A percentile compares a stretch with the other conserved stretches of the same genome.
phyloP scores from a whole-genome alignment of 1,140 invertebrate species.

The Palaemon carinicauda region DNA sequence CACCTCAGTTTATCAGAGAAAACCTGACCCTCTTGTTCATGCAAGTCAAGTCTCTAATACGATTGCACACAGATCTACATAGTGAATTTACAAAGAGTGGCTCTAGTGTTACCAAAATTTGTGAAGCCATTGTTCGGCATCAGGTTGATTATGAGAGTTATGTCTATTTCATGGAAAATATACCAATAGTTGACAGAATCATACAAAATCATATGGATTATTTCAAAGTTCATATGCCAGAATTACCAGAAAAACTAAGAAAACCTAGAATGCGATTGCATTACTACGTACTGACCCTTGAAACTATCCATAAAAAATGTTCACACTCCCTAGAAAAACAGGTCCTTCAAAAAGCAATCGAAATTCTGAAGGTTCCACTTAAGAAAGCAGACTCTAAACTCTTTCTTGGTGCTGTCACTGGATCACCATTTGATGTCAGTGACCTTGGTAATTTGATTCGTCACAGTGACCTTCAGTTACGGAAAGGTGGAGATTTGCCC shows the following conservation, averaged over 20 bases:
- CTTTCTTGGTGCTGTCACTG: slow-evolving; percentile 43
- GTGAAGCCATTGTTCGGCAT: slow-evolving; percentile 41
- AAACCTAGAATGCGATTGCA: slow-evolving; percentile 52
- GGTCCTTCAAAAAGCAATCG: slow-evolving; percentile 31
- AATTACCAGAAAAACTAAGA: slow-evolving; percentile 46
- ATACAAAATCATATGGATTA: slow-evolving; percentile 22
- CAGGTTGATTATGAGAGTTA: slow-evolving; percentile 44
- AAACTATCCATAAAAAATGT: slow-evolving; percentile 44
- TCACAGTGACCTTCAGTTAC: slow-evolving; percentile 27
- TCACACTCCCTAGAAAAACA: background rate
- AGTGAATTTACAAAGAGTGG: slow-evolving; percentile 12
- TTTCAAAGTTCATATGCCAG: slow-evolving; percentile 34
- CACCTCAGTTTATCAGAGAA: slow-evolving; percentile 34
- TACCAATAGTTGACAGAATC: slow-evolving; percentile 44
- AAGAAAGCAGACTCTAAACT: slow-evolving; percentile 54
- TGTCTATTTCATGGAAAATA: slow-evolving; percentile 57
- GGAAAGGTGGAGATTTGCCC: slow-evolving; percentile 29
- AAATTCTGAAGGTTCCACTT: slow-evolving; percentile 43
- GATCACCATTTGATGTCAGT: slow-evolving; percentile 46
- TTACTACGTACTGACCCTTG: slow-evolving; percentile 54
- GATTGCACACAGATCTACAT: slow-evolving; percentile 36
- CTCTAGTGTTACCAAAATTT: slow-evolving; percentile 21
- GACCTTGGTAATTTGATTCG: slow-evolving; percentile 41
- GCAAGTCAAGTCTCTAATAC: slow-evolving; percentile 37
- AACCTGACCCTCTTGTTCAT: slow-evolving; percentile 43